Evolutionary conservation across 2,113 vertebrate species (phyloP), one percentile per base, ranked within the genome.

Genomic region (Chlorodrepanis virens): DNA sequence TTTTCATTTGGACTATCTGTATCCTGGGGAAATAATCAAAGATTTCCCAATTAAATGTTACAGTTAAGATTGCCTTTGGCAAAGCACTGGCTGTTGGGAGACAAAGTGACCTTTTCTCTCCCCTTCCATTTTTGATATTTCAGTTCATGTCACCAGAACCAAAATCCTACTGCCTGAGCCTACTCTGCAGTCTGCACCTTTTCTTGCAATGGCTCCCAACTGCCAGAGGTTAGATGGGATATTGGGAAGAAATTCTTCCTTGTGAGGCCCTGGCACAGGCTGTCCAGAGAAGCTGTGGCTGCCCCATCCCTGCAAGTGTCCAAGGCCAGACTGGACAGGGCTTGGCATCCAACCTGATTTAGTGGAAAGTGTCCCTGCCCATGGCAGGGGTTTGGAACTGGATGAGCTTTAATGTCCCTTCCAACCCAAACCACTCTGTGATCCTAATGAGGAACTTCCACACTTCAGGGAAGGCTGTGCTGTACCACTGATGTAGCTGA

Each of bases 271-370:
- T 53, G 47, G 33, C 9, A 23, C 60, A 9, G 61, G 11, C 1
- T 47, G 9, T 4, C 24, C 54, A 31, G 61, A 35, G 47, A 15
- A 83, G 17, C 45, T 61, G 63, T 35, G 54, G 29, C n/a, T 76
- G 54, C 18, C 21, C 47, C 54, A 33, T 54, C 35, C 40, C 49
- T 76, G 63, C 3, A 42, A 42, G 25, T 69, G 71, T 33, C 1
- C 40, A 31, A 24, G 18, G 29, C 5, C 29, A 35, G 25, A 14
- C 1, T 69, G 79, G 35, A 63, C 0, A 0, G 40, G 25, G 12
- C 63, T 83, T 69, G 47, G 24, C 10, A 11, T 29, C 16, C 54
- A 69, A 0, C 18, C 28, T 63, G 63, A 12, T 0, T 0, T 4
- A 33, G 40, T 56, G 63, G 12, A 13, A 76, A 0, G 6, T 56